Conservation (phyloP, 1,140 invertebrate genomes). For the Himalopsyche phryganea region DNA sequence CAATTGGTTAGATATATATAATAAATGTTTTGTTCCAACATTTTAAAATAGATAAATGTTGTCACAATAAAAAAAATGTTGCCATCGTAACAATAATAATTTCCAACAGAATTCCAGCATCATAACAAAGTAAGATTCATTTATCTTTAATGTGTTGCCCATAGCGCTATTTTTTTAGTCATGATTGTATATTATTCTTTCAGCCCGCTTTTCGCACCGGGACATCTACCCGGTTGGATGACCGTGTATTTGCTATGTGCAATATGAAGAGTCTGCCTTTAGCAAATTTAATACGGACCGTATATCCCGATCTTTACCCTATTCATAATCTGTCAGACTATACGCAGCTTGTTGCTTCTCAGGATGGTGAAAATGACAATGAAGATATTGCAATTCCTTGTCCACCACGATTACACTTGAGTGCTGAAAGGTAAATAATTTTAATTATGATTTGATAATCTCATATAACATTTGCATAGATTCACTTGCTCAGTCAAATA, state of each 20-base stretch:
- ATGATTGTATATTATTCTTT: slow-evolving; percentile 27
- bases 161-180: no score
- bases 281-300: slow-evolving; percentile 71
- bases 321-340: slow-evolving; percentile 66
- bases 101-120: no score
- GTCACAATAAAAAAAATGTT: no score
- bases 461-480: no score
- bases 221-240: slow-evolving; percentile 84
- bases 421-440: slow-evolving; percentile 59
- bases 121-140: no score
- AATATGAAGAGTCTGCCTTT: slow-evolving; percentile 89
- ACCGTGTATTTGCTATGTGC: slow-evolving; percentile 90
- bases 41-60: no score
- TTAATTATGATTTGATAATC: no score
- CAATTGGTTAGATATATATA: no score
- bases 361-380: slow-evolving; percentile 58
- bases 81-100: no score
- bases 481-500: no score
- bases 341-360: slow-evolving; percentile 31
- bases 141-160: no score
- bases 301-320: slow-evolving; percentile 94
- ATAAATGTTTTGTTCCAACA: no score
- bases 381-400: slow-evolving; percentile 57
- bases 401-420: slow-evolving; percentile 64
- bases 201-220: slow-evolving; percentile 85